These are phyloP conservation scores for Lepidurus couesii DNA, from an alignment of 1,140 invertebrate species.

Conservation along the genomic window DNA sequence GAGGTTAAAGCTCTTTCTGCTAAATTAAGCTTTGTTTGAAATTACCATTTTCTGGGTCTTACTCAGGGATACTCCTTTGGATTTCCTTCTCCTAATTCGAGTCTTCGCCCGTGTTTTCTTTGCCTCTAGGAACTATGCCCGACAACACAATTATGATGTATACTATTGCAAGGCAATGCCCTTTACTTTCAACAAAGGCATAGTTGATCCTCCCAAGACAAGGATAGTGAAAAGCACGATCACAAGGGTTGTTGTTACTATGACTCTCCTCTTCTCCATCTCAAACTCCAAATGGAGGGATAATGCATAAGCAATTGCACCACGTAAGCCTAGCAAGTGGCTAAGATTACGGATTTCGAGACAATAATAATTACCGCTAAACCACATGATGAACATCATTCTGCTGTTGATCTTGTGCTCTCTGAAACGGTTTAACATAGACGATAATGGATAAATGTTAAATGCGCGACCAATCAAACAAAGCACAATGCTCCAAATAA, in stretches of 20 bases:
- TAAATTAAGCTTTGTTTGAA: constrained; percentile 29
- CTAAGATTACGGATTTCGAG: constrained; percentile 22
- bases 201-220: constrained; percentile 90
- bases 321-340: constrained; percentile 66
- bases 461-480: constrained; percentile 88
- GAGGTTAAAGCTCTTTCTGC: constrained; percentile 31
- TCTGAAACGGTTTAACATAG: constrained; percentile 89
- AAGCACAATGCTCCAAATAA: constrained; percentile 89
- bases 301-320: constrained; percentile 95
- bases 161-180: constrained; percentile 17
- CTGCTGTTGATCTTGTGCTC: constrained; percentile 96
- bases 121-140: constrained; percentile 51
- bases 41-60: constrained; percentile 92
- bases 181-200: constrained; percentile 78
- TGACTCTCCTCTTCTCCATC: constrained; percentile 86
- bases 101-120: constrained; percentile 54
- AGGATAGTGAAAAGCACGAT: constrained; percentile 94
- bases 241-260: constrained; percentile 94
- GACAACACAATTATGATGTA: constrained; percentile 35
- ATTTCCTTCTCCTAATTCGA: constrained; percentile 57
- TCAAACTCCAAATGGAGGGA: constrained; percentile 93
- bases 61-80: constrained; percentile 82
- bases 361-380: constrained; percentile 62
- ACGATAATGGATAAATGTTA: constrained; percentile 93
- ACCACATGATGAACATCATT: constrained; percentile 99